These are phyloP conservation scores for Hipparchia sbordonii DNA, from an alignment of 2,888 invertebrate species.

Conservation along the genomic window DNA sequence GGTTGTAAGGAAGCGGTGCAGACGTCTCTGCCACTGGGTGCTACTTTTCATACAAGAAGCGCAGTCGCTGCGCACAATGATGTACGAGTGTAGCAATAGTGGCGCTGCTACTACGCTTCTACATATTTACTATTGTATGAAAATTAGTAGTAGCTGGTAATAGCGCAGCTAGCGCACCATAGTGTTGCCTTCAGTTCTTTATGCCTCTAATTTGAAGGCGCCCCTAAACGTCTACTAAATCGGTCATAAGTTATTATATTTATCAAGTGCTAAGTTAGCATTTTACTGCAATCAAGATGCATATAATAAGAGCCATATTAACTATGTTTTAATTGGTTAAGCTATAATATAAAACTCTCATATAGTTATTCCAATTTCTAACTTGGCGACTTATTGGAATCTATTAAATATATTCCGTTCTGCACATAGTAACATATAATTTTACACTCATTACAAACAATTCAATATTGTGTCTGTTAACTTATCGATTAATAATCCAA, in stretches of 20 bases:
- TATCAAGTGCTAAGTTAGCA: not conserved
- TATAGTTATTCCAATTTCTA: slow-evolving; percentile 8
- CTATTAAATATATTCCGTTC: slow-evolving; percentile 36
- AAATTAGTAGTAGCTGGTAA: too few species aligned
- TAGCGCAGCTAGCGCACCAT: too few species aligned
- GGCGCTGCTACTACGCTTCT: too few species aligned
- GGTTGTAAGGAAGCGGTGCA: too few species aligned
- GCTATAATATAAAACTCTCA: not conserved
- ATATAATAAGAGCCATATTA: not conserved
- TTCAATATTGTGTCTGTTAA: slow-evolving; percentile 24
- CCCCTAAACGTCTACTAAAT: not conserved
- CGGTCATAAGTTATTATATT: not conserved
- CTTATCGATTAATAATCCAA: slow-evolving; percentile 20
- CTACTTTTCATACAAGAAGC: too few species aligned
- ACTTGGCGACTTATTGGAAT: slow-evolving; percentile 40
- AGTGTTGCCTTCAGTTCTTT: too few species aligned
- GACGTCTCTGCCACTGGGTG: too few species aligned
- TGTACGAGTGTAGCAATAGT: too few species aligned
- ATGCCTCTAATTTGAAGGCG: too few species aligned
- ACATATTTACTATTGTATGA: too few species aligned
- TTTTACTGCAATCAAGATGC: not conserved
- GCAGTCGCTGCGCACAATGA: too few species aligned
- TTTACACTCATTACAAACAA: slow-evolving; percentile 34
- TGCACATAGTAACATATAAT: slow-evolving; percentile 30
- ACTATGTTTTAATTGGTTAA: too few species aligned